Base-by-base conservation (phyloP, 2,888 invertebrate genomes). In the Chloroclysta siterata region DNA sequence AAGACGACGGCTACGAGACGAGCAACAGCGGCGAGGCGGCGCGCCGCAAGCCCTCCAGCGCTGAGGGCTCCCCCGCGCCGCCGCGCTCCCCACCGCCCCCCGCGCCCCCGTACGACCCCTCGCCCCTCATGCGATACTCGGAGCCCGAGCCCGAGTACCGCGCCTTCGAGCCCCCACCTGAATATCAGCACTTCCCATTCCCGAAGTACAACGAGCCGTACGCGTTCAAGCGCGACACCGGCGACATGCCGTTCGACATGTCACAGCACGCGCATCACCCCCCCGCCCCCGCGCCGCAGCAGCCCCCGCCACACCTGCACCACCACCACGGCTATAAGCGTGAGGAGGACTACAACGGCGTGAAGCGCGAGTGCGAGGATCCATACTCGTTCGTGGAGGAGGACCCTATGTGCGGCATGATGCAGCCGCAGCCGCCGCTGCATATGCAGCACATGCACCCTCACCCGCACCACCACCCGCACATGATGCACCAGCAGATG, bases 1-100 rank as follows among this genome's bases (percentile, higher is more conserved):
- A 96, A 82, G 97, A 97, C 94, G 97, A 97, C 93, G 97, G 97
- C 73, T 97, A 97, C 93, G 97, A 97, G 94, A 97, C 97, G 76
- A 96, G 97, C 90, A 96, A 94, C 76, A 94, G 94, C 80, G 95
- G 93, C 81, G 92, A 93, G 87, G 89, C 89, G 87, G 89, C 89
- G 85, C 91, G 91, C 73, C 89, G 89, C 81, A 89, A 89, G 85
- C 85, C 84, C 80, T 80, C 88, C 77, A 78, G 86, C 86, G 75
- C 82, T 44, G 83, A 81, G 80, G 82, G 80, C 77, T 82, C 84
- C 73, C 85, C 83, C 71, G 80, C 83, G 79, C 84, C 82, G 71
- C 84, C 87, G 60, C 77, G 85, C 73, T 77, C 86, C 36, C 72
- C 81, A 56, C 83, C 84, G 68, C 84, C 81, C 62, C 81, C 81